Evolutionary conservation across 2,888 invertebrate species (phyloP).

Genomic region (Bedellia somnulentella): DNA sequence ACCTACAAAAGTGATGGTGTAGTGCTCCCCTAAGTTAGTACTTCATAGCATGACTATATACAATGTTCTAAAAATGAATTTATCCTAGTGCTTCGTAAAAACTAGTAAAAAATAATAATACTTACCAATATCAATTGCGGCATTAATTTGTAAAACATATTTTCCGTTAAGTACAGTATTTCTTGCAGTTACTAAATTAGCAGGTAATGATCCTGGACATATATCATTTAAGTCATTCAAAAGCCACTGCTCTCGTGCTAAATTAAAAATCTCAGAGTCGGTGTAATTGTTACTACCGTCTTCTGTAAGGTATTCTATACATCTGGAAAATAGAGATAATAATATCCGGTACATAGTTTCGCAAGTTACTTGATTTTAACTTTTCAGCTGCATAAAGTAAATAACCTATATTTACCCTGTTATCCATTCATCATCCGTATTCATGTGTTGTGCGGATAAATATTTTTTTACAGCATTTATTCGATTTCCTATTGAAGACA

Average conservation of each 20-base stretch:
- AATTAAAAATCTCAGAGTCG: conserved; percentile 49
- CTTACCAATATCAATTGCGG: conserved; percentile 63
- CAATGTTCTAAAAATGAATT: too few species aligned
- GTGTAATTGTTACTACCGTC: conserved; percentile 33
- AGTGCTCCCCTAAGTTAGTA: too few species aligned
- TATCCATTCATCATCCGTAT: conserved; percentile 39
- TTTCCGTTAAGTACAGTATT: conserved; percentile 51
- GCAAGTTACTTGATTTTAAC: neutral
- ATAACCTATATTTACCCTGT: conserved; percentile 22
- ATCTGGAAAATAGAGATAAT: conserved; percentile 23
- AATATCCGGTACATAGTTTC: neutral
- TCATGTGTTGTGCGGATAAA: conserved; percentile 30
- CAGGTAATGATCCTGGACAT: conserved; percentile 63
- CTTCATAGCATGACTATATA: too few species aligned
- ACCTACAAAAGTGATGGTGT: too few species aligned
- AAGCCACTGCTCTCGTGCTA: conserved; percentile 69
- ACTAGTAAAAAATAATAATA: too few species aligned
- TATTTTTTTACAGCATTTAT: conserved; percentile 25
- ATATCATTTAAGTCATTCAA: conserved; percentile 66
- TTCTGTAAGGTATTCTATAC: conserved; percentile 56
- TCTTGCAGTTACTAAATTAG: conserved; percentile 41
- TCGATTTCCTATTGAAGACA: conserved; percentile 13
- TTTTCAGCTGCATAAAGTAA: too few species aligned
- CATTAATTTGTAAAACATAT: conserved; percentile 66
- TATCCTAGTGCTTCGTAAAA: too few species aligned